Evolutionary conservation across 2,888 invertebrate species (phyloP).

Genomic region (Spilarctia lutea): DNA sequence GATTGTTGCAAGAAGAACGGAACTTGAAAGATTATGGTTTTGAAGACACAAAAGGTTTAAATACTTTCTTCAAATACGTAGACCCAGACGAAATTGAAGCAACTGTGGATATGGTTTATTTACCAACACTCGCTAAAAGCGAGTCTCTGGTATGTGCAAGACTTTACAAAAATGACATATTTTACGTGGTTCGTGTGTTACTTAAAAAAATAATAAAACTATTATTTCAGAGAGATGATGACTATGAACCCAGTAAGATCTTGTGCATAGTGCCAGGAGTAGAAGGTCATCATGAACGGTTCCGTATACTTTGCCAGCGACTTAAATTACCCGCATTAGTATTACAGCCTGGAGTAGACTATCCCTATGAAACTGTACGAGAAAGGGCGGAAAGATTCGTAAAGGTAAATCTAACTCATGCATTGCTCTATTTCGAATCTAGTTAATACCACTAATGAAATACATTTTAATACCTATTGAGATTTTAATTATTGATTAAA

Average conservation of each 20-base stretch:
- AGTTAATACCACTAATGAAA: neutral
- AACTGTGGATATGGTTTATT: constrained; percentile 61
- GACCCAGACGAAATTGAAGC: constrained; percentile 68
- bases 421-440: neutral
- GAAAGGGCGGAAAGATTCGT: constrained; percentile 60
- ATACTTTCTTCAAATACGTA: constrained; percentile 34
- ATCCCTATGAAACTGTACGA: constrained; percentile 52
- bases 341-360: constrained; percentile 62
- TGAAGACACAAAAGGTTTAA: constrained; percentile 7
- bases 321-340: constrained; percentile 61
- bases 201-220: neutral
- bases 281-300: constrained; percentile 62
- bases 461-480: neutral
- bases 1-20: constrained; percentile 11
- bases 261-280: constrained; percentile 64
- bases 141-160: constrained; percentile 4
- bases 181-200: neutral
- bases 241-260: constrained; percentile 53
- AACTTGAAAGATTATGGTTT: neutral
- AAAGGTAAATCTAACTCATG: constrained; percentile 44
- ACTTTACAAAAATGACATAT: neutral
- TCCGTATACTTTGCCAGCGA: constrained; percentile 56
- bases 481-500: too few relatives aligned
- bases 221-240: constrained; percentile 58
- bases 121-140: constrained; percentile 55